Evolutionary conservation across 2,888 invertebrate species (phyloP), one percentile per base, ranked within the genome.

Genomic region (Cheilosia impressa): DNA sequence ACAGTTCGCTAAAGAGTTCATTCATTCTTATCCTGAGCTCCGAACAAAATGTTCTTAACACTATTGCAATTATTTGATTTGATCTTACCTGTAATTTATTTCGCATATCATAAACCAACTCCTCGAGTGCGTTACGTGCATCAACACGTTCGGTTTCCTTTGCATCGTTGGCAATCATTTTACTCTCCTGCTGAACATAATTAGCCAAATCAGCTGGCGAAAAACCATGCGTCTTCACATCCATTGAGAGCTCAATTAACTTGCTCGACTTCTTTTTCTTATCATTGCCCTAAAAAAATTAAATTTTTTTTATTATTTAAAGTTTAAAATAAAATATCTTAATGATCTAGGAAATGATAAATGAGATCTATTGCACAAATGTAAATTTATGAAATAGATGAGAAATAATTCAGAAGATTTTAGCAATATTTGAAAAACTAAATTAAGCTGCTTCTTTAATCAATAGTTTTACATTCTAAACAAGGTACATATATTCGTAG

Each of bases 91-190:
- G 94, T 69, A 99, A 92, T 91, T 98, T 98, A 79, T 97, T 96
- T 72, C 99, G 95, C 92, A 99, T 94, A 89, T 99, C 99, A 91
- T 99, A 99, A 38, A 99, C 98, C 90, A 98, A 99, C 92, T 99
- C 99, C 92, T 99, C 99, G 0, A 99, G 94, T 3, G 98, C 97
- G 92, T 99, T 99, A 90, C 98, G 96, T 1, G 98, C 98, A 92
- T 99, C 99, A 5, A 97, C 96, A 62, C 98, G 95, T 91, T 98
- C 98, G 89, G 98, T 98, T 93, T 99, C 99, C 90, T 97, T 96
- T 82, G 95, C 95, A 92, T 99, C 99, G 89, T 96, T 96, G 71
- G 95, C 94, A 89, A 96, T 95, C 96, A 97, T 96, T 92, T 95
- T 95, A 82, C 94, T 95, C 94, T 98, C 98, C 90, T 95, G 95